Base-by-base conservation (phyloP, 2,797 vertebrate genomes). In the Syngnathus acus region DNA sequence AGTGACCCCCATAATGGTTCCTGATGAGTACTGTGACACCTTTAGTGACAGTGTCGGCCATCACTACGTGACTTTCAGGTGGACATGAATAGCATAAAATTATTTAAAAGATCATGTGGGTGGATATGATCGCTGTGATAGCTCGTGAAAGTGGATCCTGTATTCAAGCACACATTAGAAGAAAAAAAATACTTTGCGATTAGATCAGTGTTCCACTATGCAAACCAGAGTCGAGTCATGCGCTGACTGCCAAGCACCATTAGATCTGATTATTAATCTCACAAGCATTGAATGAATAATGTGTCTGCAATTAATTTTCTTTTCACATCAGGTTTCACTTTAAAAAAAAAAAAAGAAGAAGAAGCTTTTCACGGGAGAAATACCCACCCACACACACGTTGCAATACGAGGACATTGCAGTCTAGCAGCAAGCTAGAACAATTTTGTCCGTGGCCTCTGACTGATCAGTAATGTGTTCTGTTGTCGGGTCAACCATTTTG, bases 361-460 rank as follows among this genome's bases (percentile, higher is more conserved):
- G n/a, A 45, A 26, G 13, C 40, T 62, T 62, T 62, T 32, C 13
- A 45, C 21, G 45, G 21, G 40, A 45, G 60, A 45, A 26, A 62
- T 62, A 21, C 14, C 14, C 40, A 62, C 10, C 42, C 42, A 4
- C 55, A 57, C 55, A 17, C 32, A 37, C 55, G 37, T 38, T 26
- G 23, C 53, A 54, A 26, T 23, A 54, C 3, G 21, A 26, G 21
- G 1, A 38, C 40, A 39, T n/a, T 23, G 59, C 19, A 42, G 37
- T 42, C 38, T 40, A 21, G 39, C n/a, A 62, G 42, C 21, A 9
- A 16, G 60, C 21, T 8, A 47, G 23, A 62, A 26, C 42, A 23
- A 62, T 47, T 47, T 26, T 43, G 60, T 45, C 60, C 60, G 9
- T 62, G 13, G 21, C 60, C 60, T 62, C 21, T 62, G 60, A 62